A percentile compares a stretch with the other conserved stretches of the same genome.
Evolutionary conservation across 2,888 invertebrate species (phyloP).

Genomic region (Spialia ferax): DNA sequence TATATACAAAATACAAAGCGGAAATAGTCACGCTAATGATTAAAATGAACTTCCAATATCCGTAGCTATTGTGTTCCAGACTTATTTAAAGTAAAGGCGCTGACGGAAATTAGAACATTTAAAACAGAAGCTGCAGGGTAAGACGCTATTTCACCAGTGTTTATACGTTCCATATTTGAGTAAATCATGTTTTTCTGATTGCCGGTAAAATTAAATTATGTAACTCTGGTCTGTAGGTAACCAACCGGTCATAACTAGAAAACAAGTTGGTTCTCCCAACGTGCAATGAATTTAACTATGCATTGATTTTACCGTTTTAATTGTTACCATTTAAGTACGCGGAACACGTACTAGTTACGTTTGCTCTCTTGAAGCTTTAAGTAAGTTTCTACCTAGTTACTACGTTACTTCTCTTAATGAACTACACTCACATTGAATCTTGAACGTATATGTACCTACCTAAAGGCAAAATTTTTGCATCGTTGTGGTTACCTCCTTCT

Average conservation of each 20-base stretch:
- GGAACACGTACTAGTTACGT: constrained; percentile 28
- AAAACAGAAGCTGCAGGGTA: not conserved
- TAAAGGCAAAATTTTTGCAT: not conserved
- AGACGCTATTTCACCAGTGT: not conserved
- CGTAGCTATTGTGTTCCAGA: constrained; percentile 15
- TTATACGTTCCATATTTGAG: not conserved
- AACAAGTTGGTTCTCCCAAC: constrained; percentile 42
- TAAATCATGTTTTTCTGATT: constrained; percentile 1
- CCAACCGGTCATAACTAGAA: constrained; percentile 44
- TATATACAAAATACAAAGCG: constrained; percentile 46
- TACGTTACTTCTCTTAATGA: constrained; percentile 30
- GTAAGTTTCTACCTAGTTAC: constrained; percentile 29
- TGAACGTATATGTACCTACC: too few relatives aligned
- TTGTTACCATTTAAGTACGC: constrained; percentile 30
- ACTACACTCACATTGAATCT: constrained; percentile 24
- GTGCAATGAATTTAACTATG: constrained; percentile 42
- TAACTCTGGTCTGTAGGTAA: constrained; percentile 1
- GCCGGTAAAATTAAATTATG: not conserved
- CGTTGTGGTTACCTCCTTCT: not conserved
- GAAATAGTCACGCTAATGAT: constrained; percentile 51
- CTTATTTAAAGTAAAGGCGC: not conserved
- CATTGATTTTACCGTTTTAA: constrained; percentile 41
- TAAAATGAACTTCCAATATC: constrained; percentile 9
- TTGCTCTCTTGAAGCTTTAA: constrained; percentile 25
- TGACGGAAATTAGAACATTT: not conserved